Evolutionary conservation across 2,797 vertebrate species (phyloP).

Genomic region (Melanotaenia trifasciata): DNA sequence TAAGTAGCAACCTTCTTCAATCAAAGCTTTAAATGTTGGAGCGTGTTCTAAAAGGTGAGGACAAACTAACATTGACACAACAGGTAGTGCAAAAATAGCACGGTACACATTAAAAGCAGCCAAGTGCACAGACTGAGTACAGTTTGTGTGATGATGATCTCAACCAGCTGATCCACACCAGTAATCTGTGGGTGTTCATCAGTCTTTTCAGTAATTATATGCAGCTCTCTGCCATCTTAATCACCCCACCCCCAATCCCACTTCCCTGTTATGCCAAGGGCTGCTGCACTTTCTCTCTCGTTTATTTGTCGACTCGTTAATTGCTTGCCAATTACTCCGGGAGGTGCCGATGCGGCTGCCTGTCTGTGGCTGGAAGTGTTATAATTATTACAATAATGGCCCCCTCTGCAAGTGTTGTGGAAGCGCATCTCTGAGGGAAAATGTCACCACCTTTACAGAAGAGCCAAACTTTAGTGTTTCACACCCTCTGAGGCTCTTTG

Average conservation of each 20-base stretch:
- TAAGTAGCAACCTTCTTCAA: conserved; percentile 18
- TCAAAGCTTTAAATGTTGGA: conserved; percentile 35
- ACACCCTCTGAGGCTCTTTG: neutral
- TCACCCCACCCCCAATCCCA: conserved; percentile 25
- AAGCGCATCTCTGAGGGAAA: conserved; percentile 53
- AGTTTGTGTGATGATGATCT: conserved; percentile 23
- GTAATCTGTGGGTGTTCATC: conserved; percentile 56
- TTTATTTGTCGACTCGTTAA: conserved; percentile 83
- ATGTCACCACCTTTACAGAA: conserved; percentile 70
- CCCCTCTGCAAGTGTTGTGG: conserved; percentile 57
- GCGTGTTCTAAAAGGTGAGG: conserved; percentile 3
- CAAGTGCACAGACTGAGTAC: neutral
- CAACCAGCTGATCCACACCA: conserved; percentile 45
- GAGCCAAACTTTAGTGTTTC: conserved; percentile 35
- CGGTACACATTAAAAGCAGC: conserved; percentile 16
- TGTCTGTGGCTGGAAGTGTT: conserved; percentile 75
- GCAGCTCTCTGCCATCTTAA: conserved; percentile 58
- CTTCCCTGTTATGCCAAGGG: conserved; percentile 51
- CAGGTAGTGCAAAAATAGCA: conserved; percentile 33
- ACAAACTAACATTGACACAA: conserved; percentile 26
- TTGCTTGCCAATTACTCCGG: conserved; percentile 85
- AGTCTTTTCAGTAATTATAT: conserved; percentile 73
- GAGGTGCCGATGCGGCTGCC: conserved; percentile 76
- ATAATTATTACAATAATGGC: conserved; percentile 83
- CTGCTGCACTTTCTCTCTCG: conserved; percentile 71